Evolutionary conservation across 2,113 vertebrate genomes (phyloP).

Genomic region (Rhea americana): DNA sequence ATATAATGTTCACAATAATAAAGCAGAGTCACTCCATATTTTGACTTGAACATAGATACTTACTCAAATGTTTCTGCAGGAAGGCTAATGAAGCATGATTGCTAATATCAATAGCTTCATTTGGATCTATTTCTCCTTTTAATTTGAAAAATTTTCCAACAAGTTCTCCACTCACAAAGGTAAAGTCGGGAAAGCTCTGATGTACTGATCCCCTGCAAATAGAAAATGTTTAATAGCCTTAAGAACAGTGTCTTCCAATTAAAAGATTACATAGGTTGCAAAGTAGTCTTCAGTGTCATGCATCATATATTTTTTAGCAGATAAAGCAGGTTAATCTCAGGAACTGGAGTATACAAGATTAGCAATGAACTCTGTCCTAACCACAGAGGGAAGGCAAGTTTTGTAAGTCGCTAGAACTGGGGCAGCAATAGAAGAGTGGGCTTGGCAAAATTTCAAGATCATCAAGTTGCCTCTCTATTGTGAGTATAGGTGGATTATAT

Average conservation of each 20-base stretch:
- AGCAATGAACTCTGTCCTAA: background rate
- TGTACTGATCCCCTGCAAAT: slow-evolving; percentile 89
- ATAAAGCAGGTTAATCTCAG: background rate
- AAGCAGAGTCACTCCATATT: background rate
- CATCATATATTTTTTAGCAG: background rate
- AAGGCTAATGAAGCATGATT: slow-evolving; percentile 94
- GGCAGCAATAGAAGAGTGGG: background rate
- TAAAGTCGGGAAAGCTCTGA: slow-evolving; percentile 95
- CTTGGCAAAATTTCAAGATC: background rate
- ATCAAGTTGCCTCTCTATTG: background rate
- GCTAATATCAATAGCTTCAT: slow-evolving; percentile 85
- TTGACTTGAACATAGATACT: slow-evolving; percentile 46
- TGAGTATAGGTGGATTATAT: fast-evolving
- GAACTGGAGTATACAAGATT: background rate
- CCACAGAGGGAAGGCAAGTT: background rate
- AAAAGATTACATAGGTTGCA: background rate
- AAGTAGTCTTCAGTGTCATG: background rate
- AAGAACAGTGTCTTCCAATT: background rate
- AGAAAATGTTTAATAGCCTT: background rate
- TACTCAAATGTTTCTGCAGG: slow-evolving; percentile 91
- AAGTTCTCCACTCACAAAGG: slow-evolving; percentile 85
- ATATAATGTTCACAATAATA: background rate
- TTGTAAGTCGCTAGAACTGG: background rate
- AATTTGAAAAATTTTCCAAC: slow-evolving; percentile 85
- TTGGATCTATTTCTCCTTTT: slow-evolving; percentile 89